These are phyloP conservation scores for Carpatolechia fugitivella DNA, from an alignment of 2,888 invertebrate species.

Conservation along the genomic window DNA sequence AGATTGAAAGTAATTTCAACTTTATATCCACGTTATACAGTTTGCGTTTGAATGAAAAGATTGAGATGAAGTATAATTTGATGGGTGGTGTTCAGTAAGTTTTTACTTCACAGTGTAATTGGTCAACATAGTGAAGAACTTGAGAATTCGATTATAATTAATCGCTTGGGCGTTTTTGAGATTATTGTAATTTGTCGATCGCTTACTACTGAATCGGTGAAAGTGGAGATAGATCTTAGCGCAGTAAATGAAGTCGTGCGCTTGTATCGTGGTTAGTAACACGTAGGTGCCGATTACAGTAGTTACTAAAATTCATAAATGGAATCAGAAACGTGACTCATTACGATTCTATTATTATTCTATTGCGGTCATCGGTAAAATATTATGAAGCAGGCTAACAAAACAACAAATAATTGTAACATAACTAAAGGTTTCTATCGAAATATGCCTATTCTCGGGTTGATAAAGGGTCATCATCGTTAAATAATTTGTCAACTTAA, in stretches of 20 bases:
- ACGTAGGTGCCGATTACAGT: neutral
- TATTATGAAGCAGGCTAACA: no score
- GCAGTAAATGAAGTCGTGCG: constrained; percentile 4
- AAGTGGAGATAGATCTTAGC: constrained; percentile 12
- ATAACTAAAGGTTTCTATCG: no score
- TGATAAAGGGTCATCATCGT: no score
- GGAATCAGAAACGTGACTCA: constrained; percentile 25
- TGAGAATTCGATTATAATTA: constrained; percentile 23
- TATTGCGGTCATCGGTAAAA: neutral
- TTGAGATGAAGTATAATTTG: constrained; percentile 22
- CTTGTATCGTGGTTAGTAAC: neutral
- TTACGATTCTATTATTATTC: neutral
- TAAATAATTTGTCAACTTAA: no score
- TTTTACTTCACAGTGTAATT: constrained; percentile 32
- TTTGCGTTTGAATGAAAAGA: no score
- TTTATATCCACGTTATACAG: neutral
- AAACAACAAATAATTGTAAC: no score
- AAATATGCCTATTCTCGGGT: no score
- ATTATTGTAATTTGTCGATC: constrained; percentile 20
- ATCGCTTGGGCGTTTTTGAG: constrained; percentile 19
- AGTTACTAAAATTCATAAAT: constrained; percentile 15
- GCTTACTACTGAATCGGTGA: constrained; percentile 22
- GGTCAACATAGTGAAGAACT: constrained; percentile 13
- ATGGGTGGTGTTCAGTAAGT: constrained; percentile 41
- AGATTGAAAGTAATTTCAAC: constrained; percentile 1